Conservation (phyloP, 2,888 invertebrate species). For the Rotaria magnacalcarata region DNA sequence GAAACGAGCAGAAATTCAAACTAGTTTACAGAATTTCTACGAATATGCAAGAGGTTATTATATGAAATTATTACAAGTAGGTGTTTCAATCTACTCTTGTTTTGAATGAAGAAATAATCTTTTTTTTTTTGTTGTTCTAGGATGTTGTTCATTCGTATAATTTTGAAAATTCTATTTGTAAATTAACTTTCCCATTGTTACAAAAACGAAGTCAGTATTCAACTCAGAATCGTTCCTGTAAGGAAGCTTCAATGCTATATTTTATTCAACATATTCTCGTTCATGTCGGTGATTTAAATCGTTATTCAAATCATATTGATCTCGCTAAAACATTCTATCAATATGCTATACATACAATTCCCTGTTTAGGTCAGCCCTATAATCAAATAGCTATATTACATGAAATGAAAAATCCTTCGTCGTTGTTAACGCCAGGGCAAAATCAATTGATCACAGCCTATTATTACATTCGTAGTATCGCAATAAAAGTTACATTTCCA, state of each 20-base stretch:
- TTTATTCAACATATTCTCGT: conserved; percentile 43
- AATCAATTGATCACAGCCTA: conserved; percentile 76
- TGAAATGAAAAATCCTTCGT: conserved; percentile 22
- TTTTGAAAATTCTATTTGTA: conserved; percentile 14
- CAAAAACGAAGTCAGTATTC: background rate
- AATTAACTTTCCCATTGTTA: background rate
- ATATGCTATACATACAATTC: conserved; percentile 43
- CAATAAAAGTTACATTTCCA: conserved; percentile 78
- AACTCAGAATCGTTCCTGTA: background rate
- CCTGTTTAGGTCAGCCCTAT: conserved; percentile 73
- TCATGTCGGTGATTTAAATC: conserved; percentile 44
- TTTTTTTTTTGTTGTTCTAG: background rate
- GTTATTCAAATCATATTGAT: conserved; percentile 42
- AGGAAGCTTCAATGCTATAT: conserved; percentile 41
- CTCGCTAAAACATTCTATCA: conserved; percentile 43
- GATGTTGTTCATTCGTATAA: conserved; percentile 20
- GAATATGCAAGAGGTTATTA: conserved; percentile 45
- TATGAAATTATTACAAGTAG: conserved; percentile 38
- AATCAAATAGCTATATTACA: conserved; percentile 74
- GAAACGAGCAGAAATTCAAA: conserved; percentile 36
- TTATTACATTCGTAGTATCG: conserved; percentile 77
- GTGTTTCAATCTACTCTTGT: no score
- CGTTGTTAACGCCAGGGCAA: conserved; percentile 10
- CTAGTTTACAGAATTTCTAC: conserved; percentile 39
- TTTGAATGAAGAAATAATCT: no score